Percentiles rank a stretch among this genome's conserved stretches.
Conservation (phyloP, 2,797 vertebrate species). For the Phalloptychus januarius region DNA sequence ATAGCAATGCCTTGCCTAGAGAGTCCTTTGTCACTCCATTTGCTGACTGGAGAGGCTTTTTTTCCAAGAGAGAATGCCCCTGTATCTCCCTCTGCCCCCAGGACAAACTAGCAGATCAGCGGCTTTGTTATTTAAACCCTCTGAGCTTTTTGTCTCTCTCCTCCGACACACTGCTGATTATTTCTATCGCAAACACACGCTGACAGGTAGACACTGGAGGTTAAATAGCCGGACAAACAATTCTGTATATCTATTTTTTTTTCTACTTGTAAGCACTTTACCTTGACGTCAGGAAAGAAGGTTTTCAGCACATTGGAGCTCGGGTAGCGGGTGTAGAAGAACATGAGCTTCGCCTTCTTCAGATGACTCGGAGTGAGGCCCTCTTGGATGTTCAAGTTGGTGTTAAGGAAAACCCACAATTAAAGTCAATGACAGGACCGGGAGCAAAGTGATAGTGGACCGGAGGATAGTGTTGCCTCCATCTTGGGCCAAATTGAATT, state of each 20-base stretch:
- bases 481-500: constrained; percentile 76
- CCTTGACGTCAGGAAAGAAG: constrained; percentile 96
- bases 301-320: constrained; percentile 93
- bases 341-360: constrained; percentile 98
- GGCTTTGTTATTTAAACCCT: constrained; percentile 81
- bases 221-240: constrained; percentile 45
- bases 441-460: constrained; percentile 71
- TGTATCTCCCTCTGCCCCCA: constrained; percentile 82
- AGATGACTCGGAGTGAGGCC: constrained; percentile 92
- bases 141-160: constrained; percentile 78
- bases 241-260: not conserved
- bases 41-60: constrained; percentile 86
- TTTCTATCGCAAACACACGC: constrained; percentile 62
- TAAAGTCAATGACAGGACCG: constrained; percentile 50
- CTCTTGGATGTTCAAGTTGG: constrained; percentile 86
- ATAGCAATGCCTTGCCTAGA: constrained; percentile 81
- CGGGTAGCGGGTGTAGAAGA: constrained; percentile 97
- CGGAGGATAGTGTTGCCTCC: constrained; percentile 75
- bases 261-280: constrained; percentile 59
- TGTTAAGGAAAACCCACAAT: constrained; percentile 81
- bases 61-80: constrained; percentile 82
- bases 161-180: constrained; percentile 77
- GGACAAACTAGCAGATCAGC: constrained; percentile 81
- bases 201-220: constrained; percentile 67
- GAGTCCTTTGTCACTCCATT: constrained; percentile 84